A percentile compares a stretch with the other conserved stretches of the same genome.
phyloP scores from a whole-genome alignment of 1,140 invertebrate genomes.

The Dendroctonus valens region DNA sequence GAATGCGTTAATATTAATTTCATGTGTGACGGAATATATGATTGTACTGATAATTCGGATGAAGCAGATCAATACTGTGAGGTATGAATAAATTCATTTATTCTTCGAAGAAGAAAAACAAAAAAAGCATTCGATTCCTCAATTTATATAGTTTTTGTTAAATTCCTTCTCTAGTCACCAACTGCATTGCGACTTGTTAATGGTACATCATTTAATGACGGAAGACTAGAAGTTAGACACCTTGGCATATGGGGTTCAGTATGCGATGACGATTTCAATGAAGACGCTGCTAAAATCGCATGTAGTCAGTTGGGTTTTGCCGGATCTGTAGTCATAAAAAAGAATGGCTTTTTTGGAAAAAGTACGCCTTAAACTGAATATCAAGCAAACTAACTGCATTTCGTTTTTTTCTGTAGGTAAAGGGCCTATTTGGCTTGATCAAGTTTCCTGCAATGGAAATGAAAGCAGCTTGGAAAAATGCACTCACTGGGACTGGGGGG shows the following conservation, averaged over 20 bases:
- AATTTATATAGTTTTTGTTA: constrained; percentile 1
- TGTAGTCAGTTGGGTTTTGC: constrained; percentile 64
- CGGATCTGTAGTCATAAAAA: constrained; percentile 56
- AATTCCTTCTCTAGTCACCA: constrained; percentile 51
- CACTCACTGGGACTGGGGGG: constrained; percentile 65
- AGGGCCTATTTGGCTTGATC: constrained; percentile 74
- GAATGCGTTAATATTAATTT: constrained; percentile 64
- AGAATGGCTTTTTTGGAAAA: constrained; percentile 54
- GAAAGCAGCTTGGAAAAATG: constrained; percentile 66
- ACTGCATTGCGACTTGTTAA: constrained; percentile 63
- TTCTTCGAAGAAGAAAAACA: not conserved
- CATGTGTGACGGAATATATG: constrained; percentile 67
- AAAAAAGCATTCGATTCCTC: not conserved
- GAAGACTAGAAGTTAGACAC: constrained; percentile 68
- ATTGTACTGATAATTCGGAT: constrained; percentile 71
- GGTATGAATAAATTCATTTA: constrained; percentile 48
- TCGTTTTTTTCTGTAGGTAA: constrained; percentile 45
- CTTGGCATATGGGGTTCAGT: constrained; percentile 74
- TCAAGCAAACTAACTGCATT: not conserved
- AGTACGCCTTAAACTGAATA: constrained; percentile 38
- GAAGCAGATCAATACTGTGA: constrained; percentile 62
- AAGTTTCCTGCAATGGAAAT: constrained; percentile 68
- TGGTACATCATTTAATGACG: constrained; percentile 58
- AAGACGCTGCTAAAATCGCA: constrained; percentile 63
- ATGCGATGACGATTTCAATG: constrained; percentile 76